Evolutionary conservation across 2,797 vertebrate genomes (phyloP).

Genomic region (Echeneis naucrates): DNA sequence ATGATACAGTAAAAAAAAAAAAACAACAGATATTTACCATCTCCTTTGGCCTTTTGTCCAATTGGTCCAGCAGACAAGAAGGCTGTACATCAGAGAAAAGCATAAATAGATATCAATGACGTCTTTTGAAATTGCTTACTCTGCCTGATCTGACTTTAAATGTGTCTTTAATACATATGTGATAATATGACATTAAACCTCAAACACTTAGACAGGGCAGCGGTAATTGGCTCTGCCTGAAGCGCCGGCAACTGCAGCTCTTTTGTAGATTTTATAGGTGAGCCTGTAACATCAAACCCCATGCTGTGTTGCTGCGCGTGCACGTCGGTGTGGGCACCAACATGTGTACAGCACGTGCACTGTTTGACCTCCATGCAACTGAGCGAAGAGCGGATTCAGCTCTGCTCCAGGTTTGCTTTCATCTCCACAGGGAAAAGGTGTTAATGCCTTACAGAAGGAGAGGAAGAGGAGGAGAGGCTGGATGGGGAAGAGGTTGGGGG

Average conservation of each 20-base stretch:
- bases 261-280: constrained; percentile 82
- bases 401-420: constrained; percentile 59
- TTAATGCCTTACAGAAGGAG: constrained; percentile 68
- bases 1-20: neutral
- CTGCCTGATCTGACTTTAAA: constrained; percentile 41
- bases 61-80: constrained; percentile 81
- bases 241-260: constrained; percentile 53
- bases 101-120: constrained; percentile 44
- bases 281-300: constrained; percentile 60
- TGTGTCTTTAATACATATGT: constrained; percentile 33
- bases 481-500: constrained; percentile 12
- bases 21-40: constrained; percentile 71
- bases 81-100: constrained; percentile 63
- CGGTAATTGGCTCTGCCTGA: constrained; percentile 67
- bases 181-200: constrained; percentile 70
- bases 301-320: constrained; percentile 44
- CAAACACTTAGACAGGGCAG: constrained; percentile 45
- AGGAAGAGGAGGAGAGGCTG: constrained; percentile 35
- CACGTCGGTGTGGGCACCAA: constrained; percentile 2
- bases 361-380: constrained; percentile 49
- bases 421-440: constrained; percentile 75
- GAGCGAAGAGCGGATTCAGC: constrained; percentile 59
- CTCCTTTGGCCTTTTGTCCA: constrained; percentile 65
- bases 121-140: constrained; percentile 56
- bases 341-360: constrained; percentile 17